Evolutionary conservation across 2,797 vertebrate genomes (phyloP), one percentile per base, ranked within the genome.

Genomic region (Schizopygopsis malacanthus): DNA sequence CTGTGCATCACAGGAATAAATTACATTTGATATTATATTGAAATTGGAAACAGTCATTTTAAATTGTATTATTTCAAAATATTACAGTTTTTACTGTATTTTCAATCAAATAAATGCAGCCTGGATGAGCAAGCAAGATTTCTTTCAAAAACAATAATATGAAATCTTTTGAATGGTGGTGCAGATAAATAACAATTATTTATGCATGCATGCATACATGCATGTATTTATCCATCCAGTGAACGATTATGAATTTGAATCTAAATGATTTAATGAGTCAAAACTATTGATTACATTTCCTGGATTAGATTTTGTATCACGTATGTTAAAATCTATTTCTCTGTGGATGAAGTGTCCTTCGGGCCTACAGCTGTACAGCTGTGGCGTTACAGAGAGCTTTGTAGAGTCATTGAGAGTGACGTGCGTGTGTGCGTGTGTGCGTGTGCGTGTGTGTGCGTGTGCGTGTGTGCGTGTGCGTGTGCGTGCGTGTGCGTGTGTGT

Each of bases 401-500:
- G 52, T 22, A 73, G 73, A 81, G 54, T 76, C 33, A 75, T n/a
- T 63, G 25, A 67, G 54, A 59, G 56, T 59, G 56, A 11, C 50
- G 61, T 39, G 65, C 85, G 83, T 83, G 50, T 84, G 43, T 67
- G 61, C 81, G 22, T 85, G 41, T 81, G 25, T 78, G 61, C 39
- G 37, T 83, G 22, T 33, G 33, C 2, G 2, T 33, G 33, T 33
- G 33, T 33, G 33, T 39, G 65, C 85, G 83, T 83, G 33, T 33
- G 33, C 2, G 2, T 33, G 33, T 33, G 33, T 33, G 33, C 2
- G 33, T 33, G 33, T 33, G 33, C 2, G 33, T 2, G 33, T 28
- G 28, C 28, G 41, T 83, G 25, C 69, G 61, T 45, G 37, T 2
- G 61, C 28, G 65, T 83, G 25, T 69, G 50, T 84, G 43, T 67